Evolutionary conservation across 2,113 vertebrate genomes (phyloP), one percentile per base, ranked within the genome.

Genomic region (Nicator chloris): DNA sequence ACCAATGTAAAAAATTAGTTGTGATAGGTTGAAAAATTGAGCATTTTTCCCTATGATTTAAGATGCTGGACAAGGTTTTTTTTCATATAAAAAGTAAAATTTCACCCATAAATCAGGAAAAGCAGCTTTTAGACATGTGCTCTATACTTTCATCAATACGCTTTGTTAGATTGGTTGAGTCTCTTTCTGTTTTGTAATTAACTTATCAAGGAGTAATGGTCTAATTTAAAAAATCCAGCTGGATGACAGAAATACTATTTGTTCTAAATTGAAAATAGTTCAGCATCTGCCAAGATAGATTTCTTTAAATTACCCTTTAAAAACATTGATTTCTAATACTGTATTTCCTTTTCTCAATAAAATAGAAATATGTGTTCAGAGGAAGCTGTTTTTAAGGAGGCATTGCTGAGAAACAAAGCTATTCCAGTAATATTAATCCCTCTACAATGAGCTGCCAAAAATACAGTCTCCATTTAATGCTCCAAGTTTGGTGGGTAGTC

Each of bases 301-400:
- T 97, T 95, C 87, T 93, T 95, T 97, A 92, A 90, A 93, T 96
- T 96, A 91, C 93, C 78, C 69, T 97, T 97, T 95, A 73, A 95
- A 86, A 97, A 63, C 85, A 97, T 89, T 93, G 79, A 97, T 93
- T 96, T 91, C 79, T 96, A 96, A 92, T 94, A 94, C 59, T 3
- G 0, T 86, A 89, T 96, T 96, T 96, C 90, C 87, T 90, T 96
- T 96, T 82, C 93, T 86, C 64, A 71, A 66, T 93, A 95, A 88
- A 97, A 90, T 61, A 97, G 90, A 92, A 96, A 94, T 82, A 89
- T 86, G 42, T 84, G 77, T 84, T 93, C 64, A 91, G 73, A 61
- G 53, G 39, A 84, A 81, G 51, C 75, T 92, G 87, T 70, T 92
- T 84, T 96, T 95, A 90, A 94, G 92, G 83, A 70, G 60, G 54